Evolutionary conservation across 2,113 vertebrate species (phyloP), one percentile per base, ranked within the genome.

Genomic region (Atherinomorus stipes): DNA sequence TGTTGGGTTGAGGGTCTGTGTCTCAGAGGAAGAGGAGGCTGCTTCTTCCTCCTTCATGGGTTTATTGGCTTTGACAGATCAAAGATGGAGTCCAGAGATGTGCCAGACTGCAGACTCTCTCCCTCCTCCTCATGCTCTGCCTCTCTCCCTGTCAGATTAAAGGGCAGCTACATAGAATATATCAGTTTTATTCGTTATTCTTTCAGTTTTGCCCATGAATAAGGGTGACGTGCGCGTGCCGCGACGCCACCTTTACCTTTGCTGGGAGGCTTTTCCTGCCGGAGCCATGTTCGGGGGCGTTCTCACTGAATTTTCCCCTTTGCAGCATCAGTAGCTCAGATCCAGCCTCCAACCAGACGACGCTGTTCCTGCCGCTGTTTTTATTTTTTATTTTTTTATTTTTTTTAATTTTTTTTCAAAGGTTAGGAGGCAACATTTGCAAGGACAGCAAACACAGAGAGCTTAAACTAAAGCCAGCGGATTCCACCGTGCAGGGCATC

Each of bases 251-350:
- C 38, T n/a, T 19, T n/a, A n/a, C 50, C 22, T 42, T 11, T 23
- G 3, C 34, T 9, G n/a, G 18, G 53, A 69, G 50, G 64, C 34
- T 25, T 53, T 28, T 38, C 56, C 66, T 28, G 6, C 64, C 65
- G 57, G 54, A 84, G 64, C 62, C 79, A 69, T 78, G 78, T 64
- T 76, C 18, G 85, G 85, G 89, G 89, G 85, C 78, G 81, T 85
- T 90, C 81, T 78, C 82, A 31, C 54, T 90, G 85, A 87, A 88
- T 91, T 92, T 90, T 86, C 68, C 92, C 90, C 91, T 93, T 78
- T 76, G 86, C 91, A 93, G 92, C 92, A 91, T 93, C 92, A 90
- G 91, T 87, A 93, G 92, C 81, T 83, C 79, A 83, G 87, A 91
- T 80, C 85, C 91, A 85, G 91, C 91, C 92, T 90, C 88, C 90